These are phyloP conservation scores for Kryptopterus vitreolus DNA, from an alignment of 2,797 vertebrate species.

Conservation along the genomic window DNA sequence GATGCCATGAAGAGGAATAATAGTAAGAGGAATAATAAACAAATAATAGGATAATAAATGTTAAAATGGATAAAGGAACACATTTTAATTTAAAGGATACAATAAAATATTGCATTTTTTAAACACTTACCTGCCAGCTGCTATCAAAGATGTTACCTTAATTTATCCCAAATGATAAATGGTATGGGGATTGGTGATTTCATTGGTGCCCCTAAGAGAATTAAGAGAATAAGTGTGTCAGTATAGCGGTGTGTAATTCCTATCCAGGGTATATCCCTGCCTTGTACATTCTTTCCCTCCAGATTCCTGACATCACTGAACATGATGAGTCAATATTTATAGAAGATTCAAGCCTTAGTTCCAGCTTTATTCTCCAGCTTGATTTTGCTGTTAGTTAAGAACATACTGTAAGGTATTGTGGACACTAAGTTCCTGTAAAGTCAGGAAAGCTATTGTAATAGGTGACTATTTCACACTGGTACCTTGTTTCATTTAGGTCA, in stretches of 20 bases:
- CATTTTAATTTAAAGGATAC: too few species aligned
- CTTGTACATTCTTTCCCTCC: neutral
- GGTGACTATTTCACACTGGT: neutral
- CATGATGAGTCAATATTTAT: neutral
- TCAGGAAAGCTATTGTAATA: neutral
- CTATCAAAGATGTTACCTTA: neutral
- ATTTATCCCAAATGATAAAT: neutral
- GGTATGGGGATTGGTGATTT: neutral
- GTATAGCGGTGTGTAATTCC: neutral
- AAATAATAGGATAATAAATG: too few species aligned
- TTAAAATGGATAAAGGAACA: too few species aligned
- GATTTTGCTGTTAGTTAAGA: neutral
- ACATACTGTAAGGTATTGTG: neutral
- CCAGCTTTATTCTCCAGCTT: neutral
- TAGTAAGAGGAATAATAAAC: too few species aligned
- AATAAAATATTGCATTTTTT: too few species aligned
- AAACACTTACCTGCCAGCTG: too few species aligned
- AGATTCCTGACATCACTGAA: neutral
- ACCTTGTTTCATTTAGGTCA: slow-evolving; percentile 31
- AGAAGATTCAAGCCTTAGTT: neutral
- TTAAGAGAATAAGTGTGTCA: neutral
- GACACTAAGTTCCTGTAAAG: slow-evolving; percentile 4
- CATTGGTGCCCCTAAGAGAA: neutral
- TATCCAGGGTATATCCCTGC: neutral
- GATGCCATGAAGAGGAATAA: too few species aligned